Evolutionary conservation across 1,140 invertebrate species (phyloP).

Genomic region (Zaprionus lachaisei): DNA sequence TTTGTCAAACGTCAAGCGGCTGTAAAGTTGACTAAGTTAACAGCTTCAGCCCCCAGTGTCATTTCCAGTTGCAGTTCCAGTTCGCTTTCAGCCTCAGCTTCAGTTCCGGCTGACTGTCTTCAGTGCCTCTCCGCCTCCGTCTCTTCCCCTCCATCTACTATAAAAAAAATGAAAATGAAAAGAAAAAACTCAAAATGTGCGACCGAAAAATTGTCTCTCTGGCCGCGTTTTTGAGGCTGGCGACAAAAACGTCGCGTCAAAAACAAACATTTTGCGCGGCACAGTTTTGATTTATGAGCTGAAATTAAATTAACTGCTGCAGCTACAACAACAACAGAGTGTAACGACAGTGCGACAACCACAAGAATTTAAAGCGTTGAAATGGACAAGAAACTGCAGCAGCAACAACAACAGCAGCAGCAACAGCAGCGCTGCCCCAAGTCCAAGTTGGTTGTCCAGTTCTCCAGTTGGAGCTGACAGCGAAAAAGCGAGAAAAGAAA

Average conservation of each 20-base stretch:
- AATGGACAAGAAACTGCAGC: slow-evolving; percentile 56
- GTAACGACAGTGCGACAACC: slow-evolving; percentile 43
- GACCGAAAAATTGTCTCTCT: slow-evolving; percentile 57
- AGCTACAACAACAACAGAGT: slow-evolving; percentile 30
- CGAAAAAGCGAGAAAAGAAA: slow-evolving; percentile 10
- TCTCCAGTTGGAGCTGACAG: slow-evolving; percentile 54
- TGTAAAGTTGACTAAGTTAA: slow-evolving; percentile 62
- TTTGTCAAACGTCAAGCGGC: slow-evolving; percentile 72
- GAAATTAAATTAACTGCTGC: slow-evolving; percentile 81
- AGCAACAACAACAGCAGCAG: not conserved
- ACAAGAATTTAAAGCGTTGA: slow-evolving; percentile 76
- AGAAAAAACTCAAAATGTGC: slow-evolving; percentile 6
- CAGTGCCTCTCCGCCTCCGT: not conserved
- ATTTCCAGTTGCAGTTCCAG: slow-evolving; percentile 34
- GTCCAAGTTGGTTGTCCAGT: slow-evolving; percentile 52
- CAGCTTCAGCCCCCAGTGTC: slow-evolving; percentile 42
- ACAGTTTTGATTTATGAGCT: slow-evolving; percentile 84
- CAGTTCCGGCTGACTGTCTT: slow-evolving; percentile 12
- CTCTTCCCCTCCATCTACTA: slow-evolving; percentile 13
- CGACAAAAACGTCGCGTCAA: slow-evolving; percentile 80
- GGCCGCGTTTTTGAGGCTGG: slow-evolving; percentile 44
- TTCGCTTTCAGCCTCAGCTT: slow-evolving; percentile 24
- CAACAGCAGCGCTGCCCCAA: slow-evolving; percentile 25
- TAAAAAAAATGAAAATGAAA: not conserved
- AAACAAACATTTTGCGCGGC: slow-evolving; percentile 82